A percentile compares a stretch with the other conserved stretches of the same genome.
Evolutionary conservation across 1,140 invertebrate genomes (phyloP).

Genomic region (Papilio helenus): DNA sequence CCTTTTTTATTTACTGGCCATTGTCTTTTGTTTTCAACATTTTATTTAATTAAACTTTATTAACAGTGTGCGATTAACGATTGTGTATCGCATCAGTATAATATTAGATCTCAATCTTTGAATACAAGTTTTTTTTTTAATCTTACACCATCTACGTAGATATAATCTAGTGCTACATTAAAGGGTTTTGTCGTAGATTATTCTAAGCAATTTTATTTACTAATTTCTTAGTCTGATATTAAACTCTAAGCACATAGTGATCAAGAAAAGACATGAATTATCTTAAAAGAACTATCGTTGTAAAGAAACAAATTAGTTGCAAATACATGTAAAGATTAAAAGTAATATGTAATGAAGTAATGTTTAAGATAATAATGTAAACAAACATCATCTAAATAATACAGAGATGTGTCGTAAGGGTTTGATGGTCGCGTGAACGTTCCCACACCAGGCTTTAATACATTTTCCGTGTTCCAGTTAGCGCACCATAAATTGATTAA

Average conservation of each 20-base stretch:
- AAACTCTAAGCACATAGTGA: not conserved
- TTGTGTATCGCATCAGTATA: not conserved
- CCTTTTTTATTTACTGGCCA: constrained; percentile 25
- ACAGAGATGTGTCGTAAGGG: constrained; percentile 61
- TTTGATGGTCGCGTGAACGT: constrained; percentile 68
- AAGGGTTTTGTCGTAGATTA: not conserved
- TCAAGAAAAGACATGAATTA: no score
- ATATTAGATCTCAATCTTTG: not conserved
- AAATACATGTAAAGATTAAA: not conserved
- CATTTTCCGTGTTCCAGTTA: constrained; percentile 82
- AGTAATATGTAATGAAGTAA: constrained; percentile 10
- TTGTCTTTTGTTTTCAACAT: constrained; percentile 15
- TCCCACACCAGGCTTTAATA: constrained; percentile 81
- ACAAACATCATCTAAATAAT: constrained; percentile 44
- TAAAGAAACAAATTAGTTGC: not conserved
- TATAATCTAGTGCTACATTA: not conserved
- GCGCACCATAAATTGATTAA: constrained; percentile 82
- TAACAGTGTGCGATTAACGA: not conserved
- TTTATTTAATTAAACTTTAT: constrained; percentile 7
- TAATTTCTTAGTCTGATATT: not conserved
- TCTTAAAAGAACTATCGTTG: not conserved
- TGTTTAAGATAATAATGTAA: constrained; percentile 34
- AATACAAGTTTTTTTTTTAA: not conserved
- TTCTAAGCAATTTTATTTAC: not conserved
- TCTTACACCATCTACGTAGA: not conserved